phyloP scores from a whole-genome alignment of 2,888 invertebrate species.

The Aporophyla nigra region DNA sequence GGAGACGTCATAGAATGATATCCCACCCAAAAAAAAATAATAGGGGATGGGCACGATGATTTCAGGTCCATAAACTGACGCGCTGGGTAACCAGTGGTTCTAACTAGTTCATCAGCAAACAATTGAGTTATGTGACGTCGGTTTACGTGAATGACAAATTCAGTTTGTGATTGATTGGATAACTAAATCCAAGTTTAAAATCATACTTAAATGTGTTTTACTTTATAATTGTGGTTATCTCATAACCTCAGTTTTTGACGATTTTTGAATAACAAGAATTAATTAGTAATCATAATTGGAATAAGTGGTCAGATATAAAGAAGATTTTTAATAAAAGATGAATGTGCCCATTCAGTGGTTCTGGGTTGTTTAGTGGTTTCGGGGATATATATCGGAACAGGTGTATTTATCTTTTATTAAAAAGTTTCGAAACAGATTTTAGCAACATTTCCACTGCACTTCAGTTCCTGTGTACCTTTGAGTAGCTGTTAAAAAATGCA shows the following conservation, averaged over 20 bases:
- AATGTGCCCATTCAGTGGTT: background rate
- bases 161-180: background rate
- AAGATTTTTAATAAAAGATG: background rate
- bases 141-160: background rate
- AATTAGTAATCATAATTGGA: background rate
- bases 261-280: background rate
- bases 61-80: too few species aligned
- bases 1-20: too few species aligned
- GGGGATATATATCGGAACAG: too few species aligned
- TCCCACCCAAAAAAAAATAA: too few species aligned
- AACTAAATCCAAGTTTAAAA: background rate
- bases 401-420: background rate
- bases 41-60: too few species aligned
- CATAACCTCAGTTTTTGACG: background rate
- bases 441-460: conserved; percentile 37
- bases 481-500: conserved; percentile 75
- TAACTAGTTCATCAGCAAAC: background rate
- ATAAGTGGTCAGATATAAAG: background rate
- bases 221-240: background rate
- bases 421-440: background rate
- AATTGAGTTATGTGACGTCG: background rate
- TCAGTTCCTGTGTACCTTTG: conserved; percentile 61
- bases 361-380: too few species aligned
- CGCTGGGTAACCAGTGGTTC: too few species aligned
- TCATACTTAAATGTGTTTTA: background rate